A percentile compares a stretch with the other conserved stretches of the same genome.
phyloP scores from a whole-genome alignment of 30 jellyfish, hydroid and myxozoan species.

The Nemopilema nomurai region DNA sequence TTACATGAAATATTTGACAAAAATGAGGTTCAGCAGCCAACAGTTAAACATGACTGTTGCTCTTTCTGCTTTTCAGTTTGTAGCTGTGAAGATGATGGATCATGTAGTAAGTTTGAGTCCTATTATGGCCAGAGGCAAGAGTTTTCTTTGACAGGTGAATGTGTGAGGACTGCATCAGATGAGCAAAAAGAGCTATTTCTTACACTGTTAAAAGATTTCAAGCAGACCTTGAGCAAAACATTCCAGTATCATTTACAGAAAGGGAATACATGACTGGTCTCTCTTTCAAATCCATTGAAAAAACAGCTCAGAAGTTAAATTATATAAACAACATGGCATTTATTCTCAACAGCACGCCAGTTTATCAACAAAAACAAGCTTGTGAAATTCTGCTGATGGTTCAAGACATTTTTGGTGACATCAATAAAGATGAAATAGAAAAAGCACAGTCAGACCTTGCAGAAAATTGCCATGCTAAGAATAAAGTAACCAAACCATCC shows the following conservation, averaged over 20 bases:
- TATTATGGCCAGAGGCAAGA: background rate
- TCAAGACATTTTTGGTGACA: conserved; percentile 12
- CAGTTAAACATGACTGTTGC: conserved; percentile 9
- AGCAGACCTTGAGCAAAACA: background rate
- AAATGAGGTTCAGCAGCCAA: conserved; percentile 12
- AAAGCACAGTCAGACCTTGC: conserved; percentile 7
- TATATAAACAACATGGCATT: background rate
- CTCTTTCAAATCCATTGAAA: background rate
- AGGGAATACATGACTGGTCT: background rate
- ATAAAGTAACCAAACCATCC: background rate
- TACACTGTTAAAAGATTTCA: background rate
- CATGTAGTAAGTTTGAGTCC: background rate
- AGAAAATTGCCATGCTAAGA: background rate
- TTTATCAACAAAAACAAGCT: conserved; percentile 1
- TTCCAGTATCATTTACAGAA: background rate
- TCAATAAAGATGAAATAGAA: conserved; percentile 2
- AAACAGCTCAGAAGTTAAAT: background rate
- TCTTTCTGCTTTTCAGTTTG: conserved; percentile 10
- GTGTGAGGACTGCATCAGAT: conserved; percentile 10
- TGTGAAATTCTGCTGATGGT: conserved; percentile 2
- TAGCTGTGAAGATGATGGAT: background rate
- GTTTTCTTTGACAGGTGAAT: background rate
- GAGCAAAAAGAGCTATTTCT: background rate
- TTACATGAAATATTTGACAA: conserved; percentile 4
- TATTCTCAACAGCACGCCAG: background rate